Conservation (phyloP, 2,113 vertebrate species). For the Triplophysa dalaica region DNA sequence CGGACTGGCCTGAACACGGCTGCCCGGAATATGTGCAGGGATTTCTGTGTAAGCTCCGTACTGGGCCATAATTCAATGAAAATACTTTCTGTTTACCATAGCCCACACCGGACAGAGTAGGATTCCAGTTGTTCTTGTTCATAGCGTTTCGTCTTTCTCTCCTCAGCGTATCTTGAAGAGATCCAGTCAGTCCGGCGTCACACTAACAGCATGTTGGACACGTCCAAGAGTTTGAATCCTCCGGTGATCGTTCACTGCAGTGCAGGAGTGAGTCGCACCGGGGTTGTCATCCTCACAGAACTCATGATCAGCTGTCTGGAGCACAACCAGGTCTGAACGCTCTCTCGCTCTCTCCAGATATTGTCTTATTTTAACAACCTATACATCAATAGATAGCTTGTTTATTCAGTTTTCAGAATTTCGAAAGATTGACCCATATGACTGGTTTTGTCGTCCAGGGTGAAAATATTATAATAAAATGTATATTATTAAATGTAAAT, state of each 20-base stretch:
- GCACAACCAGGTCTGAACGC: slow-evolving; percentile 87
- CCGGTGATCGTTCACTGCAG: slow-evolving; percentile 95
- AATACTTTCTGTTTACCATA: too few relatives aligned
- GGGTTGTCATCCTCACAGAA: slow-evolving; percentile 93
- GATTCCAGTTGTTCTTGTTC: background rate
- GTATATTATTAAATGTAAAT: too few relatives aligned
- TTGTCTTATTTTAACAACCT: too few relatives aligned
- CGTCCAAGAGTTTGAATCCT: slow-evolving; percentile 77
- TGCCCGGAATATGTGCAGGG: slow-evolving; percentile 94
- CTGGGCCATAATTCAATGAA: too few relatives aligned
- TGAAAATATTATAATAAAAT: too few relatives aligned
- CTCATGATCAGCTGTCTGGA: slow-evolving; percentile 96
- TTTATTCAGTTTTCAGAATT: too few relatives aligned
- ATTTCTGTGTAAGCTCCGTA: slow-evolving; percentile 85
- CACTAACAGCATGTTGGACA: slow-evolving; percentile 80
- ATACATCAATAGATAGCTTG: too few relatives aligned
- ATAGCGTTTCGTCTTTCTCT: background rate
- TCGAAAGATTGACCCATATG: too few relatives aligned
- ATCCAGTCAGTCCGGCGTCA: slow-evolving; percentile 96
- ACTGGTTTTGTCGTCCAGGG: too few relatives aligned
- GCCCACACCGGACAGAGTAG: too few relatives aligned
- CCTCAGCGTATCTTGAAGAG: slow-evolving; percentile 91
- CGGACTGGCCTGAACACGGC: slow-evolving; percentile 96
- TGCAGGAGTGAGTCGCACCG: slow-evolving; percentile 89
- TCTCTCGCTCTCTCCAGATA: too few relatives aligned